A percentile compares a stretch with the other conserved stretches of the same genome.
phyloP scores from a whole-genome alignment of 2,113 vertebrate species.

The Pimephales promelas region DNA sequence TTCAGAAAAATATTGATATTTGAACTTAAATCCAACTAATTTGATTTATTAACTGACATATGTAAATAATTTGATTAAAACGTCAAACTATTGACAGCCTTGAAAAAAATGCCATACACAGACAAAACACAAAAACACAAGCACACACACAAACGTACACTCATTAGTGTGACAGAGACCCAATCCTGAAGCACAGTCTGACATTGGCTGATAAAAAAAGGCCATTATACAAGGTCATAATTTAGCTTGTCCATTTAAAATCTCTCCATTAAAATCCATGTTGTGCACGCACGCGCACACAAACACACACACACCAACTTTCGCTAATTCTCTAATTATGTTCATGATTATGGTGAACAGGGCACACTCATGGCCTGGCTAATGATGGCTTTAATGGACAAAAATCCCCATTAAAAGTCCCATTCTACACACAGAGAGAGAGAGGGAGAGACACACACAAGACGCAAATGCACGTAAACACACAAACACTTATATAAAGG shows the following conservation, averaged over 20 bases:
- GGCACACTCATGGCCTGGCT: conserved; percentile 49
- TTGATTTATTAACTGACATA: background rate
- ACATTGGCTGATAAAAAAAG: conserved; percentile 75
- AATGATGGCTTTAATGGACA: conserved; percentile 59
- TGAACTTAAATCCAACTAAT: background rate
- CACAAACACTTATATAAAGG: conserved; percentile 21
- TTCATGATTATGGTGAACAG: conserved; percentile 65
- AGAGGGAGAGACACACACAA: too few species aligned
- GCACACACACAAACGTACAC: conserved; percentile 37
- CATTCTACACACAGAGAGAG: conserved; percentile 5
- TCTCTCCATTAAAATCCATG: conserved; percentile 67
- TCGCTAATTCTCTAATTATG: conserved; percentile 70
- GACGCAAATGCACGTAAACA: background rate
- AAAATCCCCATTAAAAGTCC: conserved; percentile 53
- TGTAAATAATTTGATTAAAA: background rate
- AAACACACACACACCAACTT: conserved; percentile 59
- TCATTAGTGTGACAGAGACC: background rate
- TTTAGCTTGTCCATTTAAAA: conserved; percentile 79
- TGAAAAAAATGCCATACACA: conserved; percentile 38
- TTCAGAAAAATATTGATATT: background rate
- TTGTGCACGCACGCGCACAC: conserved; percentile 27
- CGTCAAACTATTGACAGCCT: background rate
- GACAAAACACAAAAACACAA: conserved; percentile 40
- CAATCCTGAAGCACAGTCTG: conserved; percentile 60
- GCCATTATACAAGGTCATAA: conserved; percentile 78